Conservation (phyloP, 2,888 invertebrate species). For the Litoditis marina region DNA sequence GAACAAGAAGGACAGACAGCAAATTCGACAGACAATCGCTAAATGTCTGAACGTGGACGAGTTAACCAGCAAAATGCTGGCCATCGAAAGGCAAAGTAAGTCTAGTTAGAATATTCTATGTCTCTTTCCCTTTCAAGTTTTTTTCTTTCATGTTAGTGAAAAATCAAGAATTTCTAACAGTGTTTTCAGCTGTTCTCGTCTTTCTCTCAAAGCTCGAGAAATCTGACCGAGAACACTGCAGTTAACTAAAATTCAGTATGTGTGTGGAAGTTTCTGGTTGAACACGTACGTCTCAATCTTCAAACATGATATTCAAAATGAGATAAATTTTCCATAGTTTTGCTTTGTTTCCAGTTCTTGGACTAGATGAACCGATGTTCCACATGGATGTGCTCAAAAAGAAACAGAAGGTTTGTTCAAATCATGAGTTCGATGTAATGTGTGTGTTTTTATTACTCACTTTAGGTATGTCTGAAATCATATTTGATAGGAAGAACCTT, state of each 20-base stretch:
- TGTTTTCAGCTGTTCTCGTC: too few species aligned
- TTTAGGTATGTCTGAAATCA: too few species aligned
- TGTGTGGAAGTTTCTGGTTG: too few species aligned
- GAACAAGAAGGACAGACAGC: slow-evolving; percentile 40
- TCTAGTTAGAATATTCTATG: neutral
- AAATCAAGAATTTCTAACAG: too few species aligned
- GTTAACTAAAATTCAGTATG: too few species aligned
- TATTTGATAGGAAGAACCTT: too few species aligned
- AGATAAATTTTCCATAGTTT: too few species aligned
- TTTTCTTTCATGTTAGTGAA: neutral
- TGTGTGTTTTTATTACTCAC: too few species aligned
- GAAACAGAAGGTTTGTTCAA: slow-evolving; percentile 31
- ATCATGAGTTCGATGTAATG: too few species aligned
- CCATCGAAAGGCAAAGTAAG: slow-evolving; percentile 38
- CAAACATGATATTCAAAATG: too few species aligned
- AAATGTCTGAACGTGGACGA: slow-evolving; percentile 40
- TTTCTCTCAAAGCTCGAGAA: neutral
- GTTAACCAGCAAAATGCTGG: slow-evolving; percentile 34
- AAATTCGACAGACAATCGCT: slow-evolving; percentile 43
- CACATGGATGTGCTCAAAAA: slow-evolving; percentile 41
- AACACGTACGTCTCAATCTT: too few species aligned
- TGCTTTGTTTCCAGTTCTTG: slow-evolving; percentile 35
- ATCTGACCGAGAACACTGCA: too few species aligned
- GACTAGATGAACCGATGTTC: slow-evolving; percentile 37
- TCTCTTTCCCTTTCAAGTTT: neutral